Evolutionary conservation across 2,888 invertebrate genomes (phyloP), one percentile per base, ranked within the genome.

Genomic region (Watsonalla cultraria): DNA sequence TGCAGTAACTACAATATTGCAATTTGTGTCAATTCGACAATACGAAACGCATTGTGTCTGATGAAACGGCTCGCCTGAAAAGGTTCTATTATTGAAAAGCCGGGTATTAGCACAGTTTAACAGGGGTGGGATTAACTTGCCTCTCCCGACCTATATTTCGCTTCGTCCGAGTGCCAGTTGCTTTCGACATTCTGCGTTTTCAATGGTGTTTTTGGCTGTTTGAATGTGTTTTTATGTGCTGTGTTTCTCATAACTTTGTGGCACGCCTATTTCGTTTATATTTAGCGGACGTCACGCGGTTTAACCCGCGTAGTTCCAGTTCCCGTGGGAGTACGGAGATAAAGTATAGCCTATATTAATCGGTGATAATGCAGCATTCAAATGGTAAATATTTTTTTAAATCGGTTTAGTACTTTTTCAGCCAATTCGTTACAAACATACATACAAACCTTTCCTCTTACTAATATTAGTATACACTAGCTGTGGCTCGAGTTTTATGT

Each of bases 21-120:
- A 24, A 14, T 37, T 48, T 9, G 11, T 7, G 15, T 24, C 24
- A 48, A 8, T 37, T 37, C 13, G n/a, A 47, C 6, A 48, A 8
- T 14, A 15, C 7, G 37, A 7, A 14, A 9, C 49, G 37, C 15
- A 15, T 7, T 49, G 13, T 15, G 35, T 49, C 13, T 33, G 6
- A 48, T 48, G 13, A 6, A 35, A 48, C 7, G 47, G 7, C 37
- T 11, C 11, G 42, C 42, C 66, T 65, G 62, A 68, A 67, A 67
- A 66, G 66, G 66, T 68, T 69, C 62, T 60, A 61, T 65, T 66
- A 70, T 66, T 69, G 66, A 67, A 72, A 73, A 69, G 66, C 72
- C 59, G 56, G 57, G 71, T 70, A 72, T 73, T 73, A 73, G 61
- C 69, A 57, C 63, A 66, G 70, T 68, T 72, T 70, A 64, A 70